These are phyloP conservation scores for Sebastes dallii DNA, from an alignment of 2,797 vertebrate species.

Conservation along the genomic window DNA sequence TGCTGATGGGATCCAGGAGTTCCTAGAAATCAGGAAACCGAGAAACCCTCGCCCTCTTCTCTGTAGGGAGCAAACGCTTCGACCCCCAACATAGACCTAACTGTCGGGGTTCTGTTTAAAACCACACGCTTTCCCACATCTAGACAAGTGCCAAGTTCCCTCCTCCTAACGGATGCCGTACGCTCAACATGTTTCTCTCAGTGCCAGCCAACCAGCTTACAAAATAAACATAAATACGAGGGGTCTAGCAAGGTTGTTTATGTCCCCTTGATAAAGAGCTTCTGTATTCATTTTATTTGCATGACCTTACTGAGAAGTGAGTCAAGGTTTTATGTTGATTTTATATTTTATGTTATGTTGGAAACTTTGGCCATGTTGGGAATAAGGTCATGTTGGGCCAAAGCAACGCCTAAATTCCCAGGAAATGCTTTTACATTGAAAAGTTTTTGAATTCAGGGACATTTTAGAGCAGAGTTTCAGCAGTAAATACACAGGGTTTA, in stretches of 20 bases:
- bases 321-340: background rate
- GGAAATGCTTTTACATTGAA: background rate
- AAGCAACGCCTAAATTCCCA: background rate
- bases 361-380: background rate
- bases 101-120: slow-evolving; percentile 12
- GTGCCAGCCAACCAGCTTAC: background rate
- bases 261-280: slow-evolving; percentile 12
- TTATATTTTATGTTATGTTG: background rate
- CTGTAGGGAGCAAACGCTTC: background rate
- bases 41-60: background rate
- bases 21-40: slow-evolving; percentile 52
- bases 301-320: background rate
- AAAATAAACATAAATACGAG: slow-evolving; percentile 38
- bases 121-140: background rate
- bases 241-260: slow-evolving; percentile 11
- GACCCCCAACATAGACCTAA: slow-evolving; percentile 27
- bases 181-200: background rate
- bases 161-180: background rate
- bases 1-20: slow-evolving; percentile 11
- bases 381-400: background rate
- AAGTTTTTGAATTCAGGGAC: background rate
- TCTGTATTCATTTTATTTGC: slow-evolving; percentile 14
- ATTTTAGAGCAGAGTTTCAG: background rate
- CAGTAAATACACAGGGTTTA: background rate
- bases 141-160: background rate